A percentile compares a stretch with the other conserved stretches of the same genome.
Evolutionary conservation across 2,888 invertebrate species (phyloP).

Genomic region (Diloba caeruleocephala): DNA sequence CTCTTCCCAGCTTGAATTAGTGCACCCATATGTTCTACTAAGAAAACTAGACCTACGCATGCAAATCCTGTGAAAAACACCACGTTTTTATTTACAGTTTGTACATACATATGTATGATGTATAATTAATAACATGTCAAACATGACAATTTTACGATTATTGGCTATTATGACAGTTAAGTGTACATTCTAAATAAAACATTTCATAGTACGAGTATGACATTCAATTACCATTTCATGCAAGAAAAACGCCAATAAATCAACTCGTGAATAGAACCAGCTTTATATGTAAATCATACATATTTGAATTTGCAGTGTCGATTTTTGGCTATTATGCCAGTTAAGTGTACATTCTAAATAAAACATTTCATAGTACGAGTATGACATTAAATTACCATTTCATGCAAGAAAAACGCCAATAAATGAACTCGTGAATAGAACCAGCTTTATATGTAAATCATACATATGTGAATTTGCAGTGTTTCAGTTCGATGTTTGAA

Average conservation of each 20-base stretch:
- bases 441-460: no score
- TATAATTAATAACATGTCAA: conserved; percentile 17
- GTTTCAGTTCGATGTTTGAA: no score
- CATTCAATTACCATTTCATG: not conserved
- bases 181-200: conserved; percentile 1
- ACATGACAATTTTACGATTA: conserved; percentile 36
- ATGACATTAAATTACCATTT: not conserved
- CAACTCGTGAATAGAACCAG: no score
- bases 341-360: conserved; percentile 1
- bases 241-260: conserved; percentile 1
- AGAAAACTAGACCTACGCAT: conserved; percentile 91
- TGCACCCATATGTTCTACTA: conserved; percentile 92
- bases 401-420: conserved; percentile 6
- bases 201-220: not conserved
- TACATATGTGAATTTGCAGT: no score
- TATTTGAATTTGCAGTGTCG: no score
- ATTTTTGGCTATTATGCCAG: conserved; percentile 12
- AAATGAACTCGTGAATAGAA: no score
- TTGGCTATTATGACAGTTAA: conserved; percentile 12
- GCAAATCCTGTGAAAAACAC: conserved; percentile 77
- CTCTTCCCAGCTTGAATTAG: conserved; percentile 92
- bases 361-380: not conserved
- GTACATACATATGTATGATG: not conserved
- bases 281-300: no score
- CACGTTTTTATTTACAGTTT: no score